phyloP scores from a whole-genome alignment of 2,113 vertebrate species.

The Muscicapa adusta region DNA sequence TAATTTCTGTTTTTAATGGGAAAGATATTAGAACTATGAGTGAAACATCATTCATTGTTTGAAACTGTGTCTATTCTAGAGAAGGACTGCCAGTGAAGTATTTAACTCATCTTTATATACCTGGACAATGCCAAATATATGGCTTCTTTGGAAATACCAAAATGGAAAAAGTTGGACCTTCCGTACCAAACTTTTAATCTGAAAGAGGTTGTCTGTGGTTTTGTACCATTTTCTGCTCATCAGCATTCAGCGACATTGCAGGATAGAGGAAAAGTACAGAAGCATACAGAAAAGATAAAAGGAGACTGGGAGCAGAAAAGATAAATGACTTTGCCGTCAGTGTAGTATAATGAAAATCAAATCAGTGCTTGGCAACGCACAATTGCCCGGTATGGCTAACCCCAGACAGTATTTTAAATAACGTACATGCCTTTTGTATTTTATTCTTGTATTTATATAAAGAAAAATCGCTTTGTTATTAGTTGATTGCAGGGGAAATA shows the following conservation, averaged over 20 bases:
- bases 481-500: conserved; percentile 64
- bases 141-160: not conserved
- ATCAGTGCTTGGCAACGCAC: conserved; percentile 29
- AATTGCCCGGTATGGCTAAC: conserved; percentile 33
- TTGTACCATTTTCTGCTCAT: conserved; percentile 50
- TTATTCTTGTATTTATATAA: conserved; percentile 64
- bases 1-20: not conserved
- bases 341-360: conserved; percentile 64
- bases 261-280: conserved; percentile 35
- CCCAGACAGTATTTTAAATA: conserved; percentile 62
- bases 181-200: conserved; percentile 10
- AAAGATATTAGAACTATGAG: not conserved
- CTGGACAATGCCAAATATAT: not conserved
- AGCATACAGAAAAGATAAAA: conserved; percentile 58
- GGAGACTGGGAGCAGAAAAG: conserved; percentile 46
- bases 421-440: conserved; percentile 63
- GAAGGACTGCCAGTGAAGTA: not conserved
- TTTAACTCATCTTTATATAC: not conserved
- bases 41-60: conserved; percentile 1
- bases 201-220: not conserved
- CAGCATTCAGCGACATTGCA: conserved; percentile 51
- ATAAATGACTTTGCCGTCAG: conserved; percentile 52
- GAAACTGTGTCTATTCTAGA: not conserved
- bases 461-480: conserved; percentile 66
- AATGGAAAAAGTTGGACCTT: not conserved